These are phyloP conservation scores for Patella vulgata DNA, from an alignment of 1,140 invertebrate species.

Conservation along the genomic window DNA sequence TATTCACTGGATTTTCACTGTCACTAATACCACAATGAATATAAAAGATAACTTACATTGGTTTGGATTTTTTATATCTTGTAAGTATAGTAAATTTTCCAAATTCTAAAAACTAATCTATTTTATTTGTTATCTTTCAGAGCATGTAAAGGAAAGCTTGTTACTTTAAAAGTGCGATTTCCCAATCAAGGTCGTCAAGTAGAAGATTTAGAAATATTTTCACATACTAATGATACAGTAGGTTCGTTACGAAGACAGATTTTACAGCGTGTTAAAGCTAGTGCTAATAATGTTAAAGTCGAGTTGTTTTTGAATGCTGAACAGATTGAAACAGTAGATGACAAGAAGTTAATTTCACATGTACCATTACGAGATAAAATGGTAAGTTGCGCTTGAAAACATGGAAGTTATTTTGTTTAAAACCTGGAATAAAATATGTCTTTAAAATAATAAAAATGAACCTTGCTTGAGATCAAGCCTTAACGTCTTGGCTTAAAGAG, in stretches of 20 bases:
- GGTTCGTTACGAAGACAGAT: slow-evolving; percentile 82
- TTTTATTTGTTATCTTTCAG: slow-evolving; percentile 66
- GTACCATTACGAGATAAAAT: slow-evolving; percentile 91
- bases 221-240: slow-evolving; percentile 94
- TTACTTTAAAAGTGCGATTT: slow-evolving; percentile 87
- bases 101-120: neutral
- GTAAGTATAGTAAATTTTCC: no score
- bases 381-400: slow-evolving; percentile 68
- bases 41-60: no score
- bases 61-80: no score
- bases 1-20: no score
- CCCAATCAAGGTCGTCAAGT: slow-evolving; percentile 88
- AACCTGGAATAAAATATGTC: neutral
- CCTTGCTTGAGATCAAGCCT: neutral
- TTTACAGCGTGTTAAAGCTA: slow-evolving; percentile 70
- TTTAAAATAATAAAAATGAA: neutral
- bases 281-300: slow-evolving; percentile 75
- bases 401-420: neutral
- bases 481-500: neutral
- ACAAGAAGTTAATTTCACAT: slow-evolving; percentile 88
- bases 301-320: slow-evolving; percentile 93
- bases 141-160: slow-evolving; percentile 89
- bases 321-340: slow-evolving; percentile 84
- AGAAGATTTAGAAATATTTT: slow-evolving; percentile 92
- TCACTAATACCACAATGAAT: no score